Evolutionary conservation across 37 sponge, comb jelly and placozoan species (phyloP), one percentile per base, ranked within the genome.

Genomic region (Geodia barretti): DNA sequence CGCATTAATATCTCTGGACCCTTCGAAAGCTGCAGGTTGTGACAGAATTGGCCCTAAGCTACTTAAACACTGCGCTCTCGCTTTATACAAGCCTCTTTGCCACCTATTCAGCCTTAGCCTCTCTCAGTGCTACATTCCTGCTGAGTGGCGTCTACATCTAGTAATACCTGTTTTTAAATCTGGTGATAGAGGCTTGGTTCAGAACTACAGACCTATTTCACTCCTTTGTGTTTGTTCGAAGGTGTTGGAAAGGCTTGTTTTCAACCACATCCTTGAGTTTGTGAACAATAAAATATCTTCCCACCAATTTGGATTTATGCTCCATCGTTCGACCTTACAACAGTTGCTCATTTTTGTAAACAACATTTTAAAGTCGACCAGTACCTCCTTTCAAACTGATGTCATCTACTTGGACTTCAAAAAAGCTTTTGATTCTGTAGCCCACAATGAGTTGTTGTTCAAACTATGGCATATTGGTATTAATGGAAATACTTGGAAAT

Each of bases 121-220:
- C 1, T 1, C 17, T 5, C 31, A 74, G 37, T 33, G 28, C 21
- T 29, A 1, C 4, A 4, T 75, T 0, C 77, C 84, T 34, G 20
- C 39, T 73, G 83, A 82, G 37, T 82, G 83, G 83, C 28, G 37
- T 47, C 2, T 39, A 2, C 84, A 83, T 31, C 5, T 5, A 3
- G 75, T 83, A 24, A 75, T 37, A 7, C 84, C 84, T 29, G 25
- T 84, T 23, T 59, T 39, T 72, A 84, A 84, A 62, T 29, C 37
- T 42, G 77, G 77, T 1, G 77, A 76, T 37, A 21, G 19, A 3
- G 23, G 11, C 23, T 17, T 3, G 33, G 70, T 84, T 25, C 26
- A 2, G 14, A 84, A 76, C 70, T 76, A 84, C 62, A 66, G 84
- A 20, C 83, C 83, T 25, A 83, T 83, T 23, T 74, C 83, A 3